phyloP scores from a whole-genome alignment of 1,140 invertebrate genomes.

The Kradibia gibbosae region DNA sequence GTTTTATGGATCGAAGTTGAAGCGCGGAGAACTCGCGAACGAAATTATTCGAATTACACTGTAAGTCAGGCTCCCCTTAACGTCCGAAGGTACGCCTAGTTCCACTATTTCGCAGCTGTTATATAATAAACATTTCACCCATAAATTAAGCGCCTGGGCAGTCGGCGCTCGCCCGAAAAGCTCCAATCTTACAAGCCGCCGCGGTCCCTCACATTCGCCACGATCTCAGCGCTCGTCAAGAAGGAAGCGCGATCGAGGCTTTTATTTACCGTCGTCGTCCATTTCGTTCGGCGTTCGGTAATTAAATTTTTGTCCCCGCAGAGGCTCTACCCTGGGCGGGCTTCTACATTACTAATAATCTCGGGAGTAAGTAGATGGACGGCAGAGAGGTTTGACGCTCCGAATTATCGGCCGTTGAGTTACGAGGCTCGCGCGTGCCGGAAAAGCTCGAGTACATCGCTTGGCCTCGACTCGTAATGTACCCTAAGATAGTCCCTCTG shows the following conservation, averaged over 20 bases:
- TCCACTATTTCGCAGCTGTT: not conserved
- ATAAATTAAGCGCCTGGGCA: not conserved
- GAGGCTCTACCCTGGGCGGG: not conserved
- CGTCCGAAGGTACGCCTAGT: not conserved
- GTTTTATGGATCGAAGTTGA: not conserved
- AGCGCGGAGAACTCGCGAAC: too few relatives aligned
- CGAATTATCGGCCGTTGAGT: slow-evolving; percentile 37
- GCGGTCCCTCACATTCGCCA: not conserved
- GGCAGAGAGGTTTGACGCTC: slow-evolving; percentile 28
- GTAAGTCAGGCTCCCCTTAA: too few relatives aligned
- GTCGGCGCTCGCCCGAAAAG: not conserved
- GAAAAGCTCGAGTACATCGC: slow-evolving; percentile 36
- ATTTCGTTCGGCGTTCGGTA: not conserved
- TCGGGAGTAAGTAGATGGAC: slow-evolving; percentile 18
- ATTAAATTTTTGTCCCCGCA: slow-evolving; percentile 36
- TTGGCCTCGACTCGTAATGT: slow-evolving; percentile 16
- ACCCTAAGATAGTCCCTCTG: not conserved
- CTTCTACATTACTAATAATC: slow-evolving; percentile 28
- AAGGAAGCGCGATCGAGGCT: not conserved
- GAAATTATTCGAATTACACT: too few relatives aligned
- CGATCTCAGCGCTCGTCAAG: not conserved
- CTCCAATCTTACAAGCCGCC: not conserved
- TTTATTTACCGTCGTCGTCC: not conserved
- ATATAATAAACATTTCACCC: not conserved
- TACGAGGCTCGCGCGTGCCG: slow-evolving; percentile 29